Evolutionary conservation across 2,888 invertebrate genomes (phyloP).

Genomic region (Scrobipalpa atriplicella): DNA sequence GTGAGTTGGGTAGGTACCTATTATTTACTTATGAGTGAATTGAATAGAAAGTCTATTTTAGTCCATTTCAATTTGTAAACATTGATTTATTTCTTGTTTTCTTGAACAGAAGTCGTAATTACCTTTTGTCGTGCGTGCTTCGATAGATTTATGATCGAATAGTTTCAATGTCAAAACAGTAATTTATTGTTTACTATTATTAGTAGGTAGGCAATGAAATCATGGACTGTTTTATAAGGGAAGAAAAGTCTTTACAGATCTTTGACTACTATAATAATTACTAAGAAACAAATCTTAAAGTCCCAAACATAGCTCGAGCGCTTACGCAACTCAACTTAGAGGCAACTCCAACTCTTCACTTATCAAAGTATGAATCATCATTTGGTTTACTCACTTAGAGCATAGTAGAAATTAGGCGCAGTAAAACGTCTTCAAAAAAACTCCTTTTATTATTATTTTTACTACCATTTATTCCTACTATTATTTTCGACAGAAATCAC

Average conservation of each 20-base stretch:
- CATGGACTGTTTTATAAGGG: background rate
- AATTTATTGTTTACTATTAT: no score
- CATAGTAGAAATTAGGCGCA: background rate
- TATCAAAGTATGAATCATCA: background rate
- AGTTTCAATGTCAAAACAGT: conserved; percentile 12
- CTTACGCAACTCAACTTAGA: no score
- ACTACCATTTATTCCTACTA: no score
- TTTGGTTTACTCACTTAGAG: background rate
- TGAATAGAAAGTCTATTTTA: background rate
- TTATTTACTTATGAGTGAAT: background rate
- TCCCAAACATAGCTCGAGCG: no score
- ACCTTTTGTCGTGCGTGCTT: background rate
- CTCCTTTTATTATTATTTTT: no score
- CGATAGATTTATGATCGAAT: background rate
- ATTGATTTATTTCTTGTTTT: conserved; percentile 11
- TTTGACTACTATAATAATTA: no score
- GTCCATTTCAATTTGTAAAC: background rate
- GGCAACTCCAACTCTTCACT: background rate
- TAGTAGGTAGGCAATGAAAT: background rate
- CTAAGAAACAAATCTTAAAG: no score
- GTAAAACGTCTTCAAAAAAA: no score
- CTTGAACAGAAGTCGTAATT: background rate
- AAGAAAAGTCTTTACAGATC: background rate
- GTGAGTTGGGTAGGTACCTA: no score
- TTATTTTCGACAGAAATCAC: no score